Conservation (phyloP, 1,140 invertebrate species). For the Laupala kohalensis region DNA sequence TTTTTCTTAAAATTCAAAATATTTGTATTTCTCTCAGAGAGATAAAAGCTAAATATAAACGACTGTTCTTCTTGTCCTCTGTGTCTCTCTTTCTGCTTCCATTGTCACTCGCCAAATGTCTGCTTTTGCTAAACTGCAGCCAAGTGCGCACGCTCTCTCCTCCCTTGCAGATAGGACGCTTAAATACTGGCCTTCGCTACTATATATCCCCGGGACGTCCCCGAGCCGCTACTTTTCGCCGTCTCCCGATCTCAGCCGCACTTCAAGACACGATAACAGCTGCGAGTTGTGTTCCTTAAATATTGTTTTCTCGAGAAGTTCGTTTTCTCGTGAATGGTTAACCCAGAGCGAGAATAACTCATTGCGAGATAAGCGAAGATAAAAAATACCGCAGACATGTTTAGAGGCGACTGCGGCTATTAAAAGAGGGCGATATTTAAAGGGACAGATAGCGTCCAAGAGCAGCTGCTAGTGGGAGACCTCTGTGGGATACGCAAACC, state of each 20-base stretch:
- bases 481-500: background rate
- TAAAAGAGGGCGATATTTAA: background rate
- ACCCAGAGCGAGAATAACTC: background rate
- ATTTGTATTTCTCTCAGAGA: no score
- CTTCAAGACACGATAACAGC: background rate
- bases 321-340: background rate
- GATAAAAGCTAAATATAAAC: no score
- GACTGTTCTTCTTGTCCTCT: background rate
- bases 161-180: background rate
- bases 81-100: background rate
- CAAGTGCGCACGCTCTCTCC: background rate
- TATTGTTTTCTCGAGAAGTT: background rate
- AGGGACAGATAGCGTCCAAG: background rate
- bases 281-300: background rate
- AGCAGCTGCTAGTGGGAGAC: background rate
- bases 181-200: background rate
- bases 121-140: background rate
- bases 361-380: background rate
- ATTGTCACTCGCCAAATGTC: no score
- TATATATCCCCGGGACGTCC: background rate
- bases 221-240: no score
- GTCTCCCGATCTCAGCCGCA: no score
- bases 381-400: background rate
- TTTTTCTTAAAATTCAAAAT: no score
- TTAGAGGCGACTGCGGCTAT: background rate